Evolutionary conservation across 2,888 invertebrate species (phyloP).

Genomic region (Protophormia terraenovae): DNA sequence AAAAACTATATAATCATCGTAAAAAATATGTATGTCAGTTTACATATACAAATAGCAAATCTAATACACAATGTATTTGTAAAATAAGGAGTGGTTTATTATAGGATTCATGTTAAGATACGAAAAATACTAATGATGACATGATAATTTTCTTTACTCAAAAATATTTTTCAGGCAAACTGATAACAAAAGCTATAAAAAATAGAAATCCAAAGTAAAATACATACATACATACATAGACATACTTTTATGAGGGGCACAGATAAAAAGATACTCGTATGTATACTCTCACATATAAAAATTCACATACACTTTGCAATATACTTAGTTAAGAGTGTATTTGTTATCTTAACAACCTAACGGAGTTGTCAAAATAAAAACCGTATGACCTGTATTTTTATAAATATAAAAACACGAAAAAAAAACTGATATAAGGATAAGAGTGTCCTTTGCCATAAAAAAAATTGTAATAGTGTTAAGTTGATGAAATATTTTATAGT

Average conservation of each 20-base stretch:
- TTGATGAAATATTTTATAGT: conserved; percentile 24
- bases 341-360: conserved; percentile 54
- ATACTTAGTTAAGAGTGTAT: no score
- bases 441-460: conserved; percentile 11
- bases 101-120: conserved; percentile 40
- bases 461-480: conserved; percentile 11
- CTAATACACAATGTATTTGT: not conserved
- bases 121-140: conserved; percentile 74
- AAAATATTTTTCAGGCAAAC: not conserved
- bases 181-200: conserved; percentile 46
- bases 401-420: not conserved
- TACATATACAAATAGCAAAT: not conserved
- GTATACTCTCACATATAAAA: not conserved
- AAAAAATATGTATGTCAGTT: conserved; percentile 21
- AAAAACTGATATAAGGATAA: not conserved
- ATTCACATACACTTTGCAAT: not conserved
- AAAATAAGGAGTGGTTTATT: not conserved
- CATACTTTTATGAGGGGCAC: conserved; percentile 18
- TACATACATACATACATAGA: not conserved
- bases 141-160: conserved; percentile 66
- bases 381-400: not conserved
- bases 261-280: conserved; percentile 21
- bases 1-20: conserved; percentile 8
- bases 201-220: not conserved
- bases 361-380: conserved; percentile 40